Percentiles rank a stretch among this genome's conserved stretches.
These are phyloP conservation scores for Coreius guichenoti DNA, from an alignment of 2,797 vertebrate species.

Conservation along the genomic window DNA sequence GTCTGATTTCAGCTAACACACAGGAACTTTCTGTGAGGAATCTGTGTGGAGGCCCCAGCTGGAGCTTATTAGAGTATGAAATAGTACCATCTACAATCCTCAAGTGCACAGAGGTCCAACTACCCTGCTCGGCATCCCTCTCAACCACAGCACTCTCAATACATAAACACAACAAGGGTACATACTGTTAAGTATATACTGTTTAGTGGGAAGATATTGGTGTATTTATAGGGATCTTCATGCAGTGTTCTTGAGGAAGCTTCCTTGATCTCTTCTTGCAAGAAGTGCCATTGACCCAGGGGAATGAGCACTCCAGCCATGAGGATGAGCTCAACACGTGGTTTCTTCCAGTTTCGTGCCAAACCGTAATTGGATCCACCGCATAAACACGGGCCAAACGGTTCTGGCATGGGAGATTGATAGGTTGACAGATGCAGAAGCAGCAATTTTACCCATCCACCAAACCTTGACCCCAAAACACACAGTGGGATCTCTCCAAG, in stretches of 20 bases:
- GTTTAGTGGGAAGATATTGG: background rate
- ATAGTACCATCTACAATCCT: slow-evolving; percentile 24
- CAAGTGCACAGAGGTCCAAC: background rate
- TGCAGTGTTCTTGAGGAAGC: slow-evolving; percentile 4
- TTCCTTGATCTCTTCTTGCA: background rate
- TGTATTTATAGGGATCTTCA: slow-evolving; percentile 4
- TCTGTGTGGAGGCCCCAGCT: slow-evolving; percentile 45
- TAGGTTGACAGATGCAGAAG: slow-evolving; percentile 39
- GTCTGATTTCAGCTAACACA: slow-evolving; percentile 48
- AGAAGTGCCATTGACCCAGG: background rate
- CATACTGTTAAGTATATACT: background rate
- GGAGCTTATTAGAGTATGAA: slow-evolving; percentile 55
- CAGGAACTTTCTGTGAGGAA: slow-evolving; percentile 20
- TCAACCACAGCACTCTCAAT: slow-evolving; percentile 9
- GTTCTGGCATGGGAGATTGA: slow-evolving; percentile 16
- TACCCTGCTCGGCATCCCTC: background rate
- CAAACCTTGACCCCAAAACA: slow-evolving; percentile 35
- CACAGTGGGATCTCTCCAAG: background rate
- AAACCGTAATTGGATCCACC: slow-evolving; percentile 36
- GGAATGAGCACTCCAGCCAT: background rate
- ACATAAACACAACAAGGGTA: background rate
- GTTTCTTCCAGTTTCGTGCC: background rate
- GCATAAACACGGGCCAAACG: slow-evolving; percentile 17
- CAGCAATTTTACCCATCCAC: slow-evolving; percentile 23
- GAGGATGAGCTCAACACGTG: background rate